Percentiles rank a stretch among this genome's conserved stretches.
Conservation (phyloP, 2,888 invertebrate species). For the Lysandra bellargus region DNA sequence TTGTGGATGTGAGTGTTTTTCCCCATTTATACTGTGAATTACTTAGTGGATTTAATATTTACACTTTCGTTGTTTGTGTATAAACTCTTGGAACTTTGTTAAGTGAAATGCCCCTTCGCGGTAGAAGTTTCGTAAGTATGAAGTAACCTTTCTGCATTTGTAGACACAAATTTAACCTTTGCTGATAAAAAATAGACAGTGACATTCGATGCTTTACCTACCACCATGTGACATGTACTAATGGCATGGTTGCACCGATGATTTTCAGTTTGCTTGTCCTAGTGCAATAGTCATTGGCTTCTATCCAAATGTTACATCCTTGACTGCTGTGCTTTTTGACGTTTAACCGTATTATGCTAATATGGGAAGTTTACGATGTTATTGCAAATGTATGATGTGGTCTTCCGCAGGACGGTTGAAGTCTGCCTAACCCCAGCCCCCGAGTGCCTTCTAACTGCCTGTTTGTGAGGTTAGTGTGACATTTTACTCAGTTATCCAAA, state of each 20-base stretch:
- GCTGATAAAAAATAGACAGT: background rate
- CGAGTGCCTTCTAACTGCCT: conserved; percentile 75
- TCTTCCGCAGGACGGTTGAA: conserved; percentile 76
- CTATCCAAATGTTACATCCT: conserved; percentile 70
- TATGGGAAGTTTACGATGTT: conserved; percentile 49
- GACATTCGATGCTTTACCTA: background rate
- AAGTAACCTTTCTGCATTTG: conserved; percentile 44
- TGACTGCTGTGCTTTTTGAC: conserved; percentile 58
- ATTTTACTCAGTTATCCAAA: conserved; percentile 33
- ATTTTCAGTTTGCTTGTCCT: conserved; percentile 66
- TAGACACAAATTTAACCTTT: background rate
- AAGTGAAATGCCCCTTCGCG: conserved; percentile 72
- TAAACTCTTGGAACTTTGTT: conserved; percentile 42
- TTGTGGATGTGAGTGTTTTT: conserved; percentile 45
- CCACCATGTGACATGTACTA: conserved; percentile 45
- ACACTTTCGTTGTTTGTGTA: conserved; percentile 33
- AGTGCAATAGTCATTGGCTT: conserved; percentile 69
- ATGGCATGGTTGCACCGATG: conserved; percentile 57
- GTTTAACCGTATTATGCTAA: conserved; percentile 52
- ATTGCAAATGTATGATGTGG: conserved; percentile 61
- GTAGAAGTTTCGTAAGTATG: conserved; percentile 68
- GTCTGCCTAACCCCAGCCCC: conserved; percentile 71
- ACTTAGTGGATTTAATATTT: background rate
- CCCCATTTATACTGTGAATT: conserved; percentile 38
- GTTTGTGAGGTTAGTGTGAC: conserved; percentile 75